Base-by-base conservation (phyloP, 2,797 vertebrate genomes). In the Okamejei kenojei region DNA sequence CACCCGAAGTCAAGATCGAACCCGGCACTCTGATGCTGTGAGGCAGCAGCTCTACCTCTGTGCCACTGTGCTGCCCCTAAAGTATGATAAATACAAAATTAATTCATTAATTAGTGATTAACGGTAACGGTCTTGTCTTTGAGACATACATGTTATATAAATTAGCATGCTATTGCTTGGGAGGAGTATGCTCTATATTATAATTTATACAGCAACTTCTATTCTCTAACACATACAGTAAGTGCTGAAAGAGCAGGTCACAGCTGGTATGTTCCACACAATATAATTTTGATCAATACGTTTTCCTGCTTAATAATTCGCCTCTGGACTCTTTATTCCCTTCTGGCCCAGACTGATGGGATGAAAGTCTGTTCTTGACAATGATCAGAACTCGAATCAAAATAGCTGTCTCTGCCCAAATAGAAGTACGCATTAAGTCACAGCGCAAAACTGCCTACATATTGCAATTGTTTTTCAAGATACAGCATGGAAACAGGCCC, bases 211-310 rank as follows among this genome's bases (percentile, higher is more conserved):
- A 73, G 68, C 32, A 71, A 68, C 32, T 73, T 90, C 68, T 71
- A 19, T 73, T 90, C 65, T 73, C 68, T 38, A 68, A 73, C 26
- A 74, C 32, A 90, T 1, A 73, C 63, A 91, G 11, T n/a, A 54
- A 29, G 71, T 76, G 26, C 90, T 74, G 90, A 76, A 92, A 74
- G 90, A 76, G 35, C 71, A 74, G 68, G 38, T 91, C 90, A 58
- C 29, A 35, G 21, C 68, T 91, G 68, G 45, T 35, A 54, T 74
- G 35, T 91, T 91, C 54, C 68, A 74, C 68, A 91, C 35, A 91
- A 76, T 92, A 76, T 76, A 29, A 92, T 45, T 92, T 92, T 54
- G 71, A 74, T 76, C 68, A 92, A 76, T 92, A 74, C 90, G 2
- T 92, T 92, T 58, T 45, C 11, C 13, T 92, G 10, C 45, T 92